phyloP scores from a whole-genome alignment of 2,113 vertebrate species.

The Saccopteryx bilineata region DNA sequence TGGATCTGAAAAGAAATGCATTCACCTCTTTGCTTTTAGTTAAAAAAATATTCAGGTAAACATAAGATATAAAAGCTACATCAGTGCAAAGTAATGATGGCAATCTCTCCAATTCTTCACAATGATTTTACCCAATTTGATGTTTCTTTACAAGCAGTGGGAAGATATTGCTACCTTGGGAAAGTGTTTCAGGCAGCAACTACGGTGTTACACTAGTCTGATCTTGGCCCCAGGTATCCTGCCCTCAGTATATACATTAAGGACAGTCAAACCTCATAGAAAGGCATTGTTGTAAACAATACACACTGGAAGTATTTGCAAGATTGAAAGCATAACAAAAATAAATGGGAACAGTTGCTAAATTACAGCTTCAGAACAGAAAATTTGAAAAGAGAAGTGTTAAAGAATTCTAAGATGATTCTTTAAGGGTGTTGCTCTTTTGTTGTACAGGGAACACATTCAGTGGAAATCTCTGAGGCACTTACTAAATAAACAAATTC shows the following conservation, averaged over 20 bases:
- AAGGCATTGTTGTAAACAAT: not conserved
- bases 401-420: not conserved
- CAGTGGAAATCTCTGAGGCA: not conserved
- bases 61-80: slow-evolving; percentile 29
- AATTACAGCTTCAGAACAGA: not conserved
- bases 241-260: not conserved
- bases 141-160: not conserved
- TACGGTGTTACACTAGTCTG: not conserved
- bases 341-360: not conserved
- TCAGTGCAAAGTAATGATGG: slow-evolving; percentile 1
- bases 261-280: not conserved
- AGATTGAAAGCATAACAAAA: slow-evolving; percentile 23
- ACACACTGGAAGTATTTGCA: not conserved
- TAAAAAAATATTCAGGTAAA: not conserved
- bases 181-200: not conserved
- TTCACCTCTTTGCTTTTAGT: not conserved
- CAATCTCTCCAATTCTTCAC: slow-evolving; percentile 31
- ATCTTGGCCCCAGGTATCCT: no score
- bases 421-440: not conserved
- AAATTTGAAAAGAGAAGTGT: not conserved
- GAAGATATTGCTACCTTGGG: not conserved
- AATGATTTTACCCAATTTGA: slow-evolving; percentile 32
- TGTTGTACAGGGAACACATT: not conserved
- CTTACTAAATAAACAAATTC: not conserved
- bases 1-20: not conserved